Evolutionary conservation across 2,797 vertebrate genomes (phyloP).

Genomic region (Hoplostethus mediterraneus): DNA sequence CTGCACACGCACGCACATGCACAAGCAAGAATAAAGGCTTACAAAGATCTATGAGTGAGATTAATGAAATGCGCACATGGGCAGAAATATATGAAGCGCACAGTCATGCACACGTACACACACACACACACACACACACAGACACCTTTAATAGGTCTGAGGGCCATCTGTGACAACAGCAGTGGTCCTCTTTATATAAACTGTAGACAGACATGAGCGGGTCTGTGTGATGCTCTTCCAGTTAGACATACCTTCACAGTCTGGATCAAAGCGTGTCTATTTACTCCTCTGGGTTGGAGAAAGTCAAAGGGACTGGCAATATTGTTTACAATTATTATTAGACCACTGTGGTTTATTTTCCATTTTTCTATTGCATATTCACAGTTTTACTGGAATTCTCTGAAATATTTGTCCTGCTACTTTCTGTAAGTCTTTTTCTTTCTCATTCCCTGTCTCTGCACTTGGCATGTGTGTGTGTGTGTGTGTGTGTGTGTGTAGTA

Average conservation of each 20-base stretch:
- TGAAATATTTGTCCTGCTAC: background rate
- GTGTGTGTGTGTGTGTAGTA: slow-evolving; percentile 13
- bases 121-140: slow-evolving; percentile 5
- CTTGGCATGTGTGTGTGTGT: background rate
- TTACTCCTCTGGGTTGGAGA: slow-evolving; percentile 45
- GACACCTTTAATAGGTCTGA: slow-evolving; percentile 46
- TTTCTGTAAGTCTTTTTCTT: background rate
- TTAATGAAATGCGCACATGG: slow-evolving; percentile 8
- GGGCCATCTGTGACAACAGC: slow-evolving; percentile 72
- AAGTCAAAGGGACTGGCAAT: slow-evolving; percentile 59
- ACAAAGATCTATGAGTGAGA: slow-evolving; percentile 18
- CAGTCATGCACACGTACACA: background rate
- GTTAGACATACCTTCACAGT: slow-evolving; percentile 68
- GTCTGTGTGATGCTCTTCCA: slow-evolving; percentile 62
- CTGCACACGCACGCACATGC: slow-evolving; percentile 20
- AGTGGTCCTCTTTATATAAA: slow-evolving; percentile 53
- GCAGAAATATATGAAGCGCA: slow-evolving; percentile 33
- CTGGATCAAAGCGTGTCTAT: slow-evolving; percentile 58
- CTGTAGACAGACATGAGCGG: slow-evolving; percentile 44
- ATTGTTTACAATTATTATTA: slow-evolving; percentile 66
- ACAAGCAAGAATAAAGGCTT: slow-evolving; percentile 33
- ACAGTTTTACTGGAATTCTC: slow-evolving; percentile 49
- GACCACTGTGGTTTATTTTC: slow-evolving; percentile 62
- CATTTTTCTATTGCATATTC: slow-evolving; percentile 57
- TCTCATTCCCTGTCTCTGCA: slow-evolving; percentile 18